These are phyloP conservation scores for Gymnothorax reevesii DNA, from an alignment of 2,797 vertebrate genomes.

Conservation along the genomic window DNA sequence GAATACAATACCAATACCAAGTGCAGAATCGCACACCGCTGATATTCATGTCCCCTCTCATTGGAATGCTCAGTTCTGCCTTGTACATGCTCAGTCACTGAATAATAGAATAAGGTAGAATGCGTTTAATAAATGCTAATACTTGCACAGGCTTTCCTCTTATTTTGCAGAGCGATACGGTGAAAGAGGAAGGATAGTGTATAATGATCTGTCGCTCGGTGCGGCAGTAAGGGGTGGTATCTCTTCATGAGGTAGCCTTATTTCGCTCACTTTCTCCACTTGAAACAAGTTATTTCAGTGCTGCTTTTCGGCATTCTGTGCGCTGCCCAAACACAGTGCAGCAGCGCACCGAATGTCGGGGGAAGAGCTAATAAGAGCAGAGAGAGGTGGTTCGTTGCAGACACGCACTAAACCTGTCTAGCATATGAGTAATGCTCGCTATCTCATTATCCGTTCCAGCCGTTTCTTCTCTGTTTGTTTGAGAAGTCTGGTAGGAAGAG, in stretches of 20 bases:
- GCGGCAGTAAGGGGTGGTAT: background rate
- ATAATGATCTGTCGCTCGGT: background rate
- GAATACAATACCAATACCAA: background rate
- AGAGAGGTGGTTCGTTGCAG: background rate
- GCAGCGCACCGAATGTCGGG: background rate
- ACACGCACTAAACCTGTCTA: background rate
- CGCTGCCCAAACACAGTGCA: background rate
- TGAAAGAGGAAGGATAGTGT: background rate
- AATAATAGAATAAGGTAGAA: background rate
- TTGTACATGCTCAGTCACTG: background rate
- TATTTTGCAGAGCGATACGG: background rate
- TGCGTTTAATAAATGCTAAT: background rate
- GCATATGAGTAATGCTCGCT: background rate
- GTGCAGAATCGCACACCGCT: background rate
- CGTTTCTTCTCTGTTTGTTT: background rate
- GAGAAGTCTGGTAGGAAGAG: background rate
- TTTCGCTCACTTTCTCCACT: background rate
- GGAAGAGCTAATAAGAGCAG: background rate
- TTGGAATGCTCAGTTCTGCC: background rate
- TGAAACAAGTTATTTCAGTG: background rate
- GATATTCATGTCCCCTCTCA: background rate
- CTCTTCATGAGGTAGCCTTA: background rate
- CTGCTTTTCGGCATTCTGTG: background rate
- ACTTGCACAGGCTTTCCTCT: background rate
- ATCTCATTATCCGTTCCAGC: background rate